phyloP scores from a whole-genome alignment of 2,797 vertebrate genomes.

The Delichon dasypus region DNA sequence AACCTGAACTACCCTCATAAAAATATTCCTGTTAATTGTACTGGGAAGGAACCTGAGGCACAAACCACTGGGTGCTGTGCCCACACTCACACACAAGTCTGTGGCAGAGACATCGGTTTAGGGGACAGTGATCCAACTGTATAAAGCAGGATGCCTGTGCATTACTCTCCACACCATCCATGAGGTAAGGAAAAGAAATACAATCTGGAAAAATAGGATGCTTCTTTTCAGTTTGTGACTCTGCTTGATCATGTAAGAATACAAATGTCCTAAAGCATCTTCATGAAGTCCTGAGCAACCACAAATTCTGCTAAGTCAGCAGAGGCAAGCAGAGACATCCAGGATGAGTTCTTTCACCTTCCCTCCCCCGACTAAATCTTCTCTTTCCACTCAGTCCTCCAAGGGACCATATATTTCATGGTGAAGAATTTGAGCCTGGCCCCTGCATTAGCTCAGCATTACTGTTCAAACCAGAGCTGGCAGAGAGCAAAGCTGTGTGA shows the following conservation, averaged over 20 bases:
- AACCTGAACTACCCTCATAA: neutral
- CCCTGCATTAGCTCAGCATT: neutral
- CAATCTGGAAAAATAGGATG: neutral
- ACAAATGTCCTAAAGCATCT: neutral
- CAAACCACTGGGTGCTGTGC: neutral
- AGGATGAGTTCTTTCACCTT: neutral
- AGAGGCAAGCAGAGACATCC: neutral
- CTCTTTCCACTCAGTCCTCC: neutral
- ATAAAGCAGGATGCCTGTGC: neutral
- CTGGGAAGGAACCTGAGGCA: neutral
- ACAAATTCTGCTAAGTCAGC: neutral
- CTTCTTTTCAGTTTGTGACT: neutral
- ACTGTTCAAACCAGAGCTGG: neutral
- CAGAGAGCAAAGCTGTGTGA: neutral
- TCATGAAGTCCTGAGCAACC: neutral
- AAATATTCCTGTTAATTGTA: neutral
- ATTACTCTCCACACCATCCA: neutral
- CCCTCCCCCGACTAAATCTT: neutral
- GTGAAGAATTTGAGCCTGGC: neutral
- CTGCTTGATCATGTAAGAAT: neutral
- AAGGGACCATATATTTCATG: fast-evolving
- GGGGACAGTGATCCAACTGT: neutral
- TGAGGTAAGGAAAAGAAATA: neutral
- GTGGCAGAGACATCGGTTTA: neutral
- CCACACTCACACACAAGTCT: neutral